Conservation (phyloP, 2,888 invertebrate genomes). For the Andrena trimmerana region DNA sequence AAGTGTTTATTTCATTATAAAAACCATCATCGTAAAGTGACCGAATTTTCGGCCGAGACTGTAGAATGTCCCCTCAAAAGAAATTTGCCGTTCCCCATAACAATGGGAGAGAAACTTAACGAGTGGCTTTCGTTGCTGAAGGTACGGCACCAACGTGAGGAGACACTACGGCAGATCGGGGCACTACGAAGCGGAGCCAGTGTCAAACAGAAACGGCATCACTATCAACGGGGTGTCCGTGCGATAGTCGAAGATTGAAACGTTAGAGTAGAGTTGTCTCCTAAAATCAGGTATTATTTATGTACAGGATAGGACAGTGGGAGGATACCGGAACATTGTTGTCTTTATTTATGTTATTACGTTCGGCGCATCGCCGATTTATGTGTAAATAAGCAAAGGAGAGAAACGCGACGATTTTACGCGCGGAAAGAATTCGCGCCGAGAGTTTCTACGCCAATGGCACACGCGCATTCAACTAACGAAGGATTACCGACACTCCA, state of each 20-base stretch:
- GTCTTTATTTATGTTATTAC: conserved; percentile 65
- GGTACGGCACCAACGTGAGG: conserved; percentile 80
- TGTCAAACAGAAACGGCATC: conserved; percentile 88
- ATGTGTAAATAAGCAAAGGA: conserved; percentile 70
- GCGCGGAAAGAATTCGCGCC: conserved; percentile 12
- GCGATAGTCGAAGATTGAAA: conserved; percentile 86
- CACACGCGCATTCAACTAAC: conserved; percentile 15
- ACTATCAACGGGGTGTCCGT: conserved; percentile 96
- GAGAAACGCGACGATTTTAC: conserved; percentile 11
- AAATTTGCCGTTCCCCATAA: too few species aligned
- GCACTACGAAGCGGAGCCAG: conserved; percentile 89
- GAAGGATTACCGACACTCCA: conserved; percentile 4
- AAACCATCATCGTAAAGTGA: too few species aligned
- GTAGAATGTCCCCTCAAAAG: too few species aligned
- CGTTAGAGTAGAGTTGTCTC: conserved; percentile 19
- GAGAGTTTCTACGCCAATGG: conserved; percentile 28
- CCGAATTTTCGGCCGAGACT: too few species aligned
- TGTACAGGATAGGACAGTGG: conserved; percentile 49
- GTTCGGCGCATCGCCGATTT: conserved; percentile 53
- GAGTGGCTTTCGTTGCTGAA: conserved; percentile 48
- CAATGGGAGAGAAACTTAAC: background rate
- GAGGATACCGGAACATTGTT: conserved; percentile 51
- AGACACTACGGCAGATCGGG: conserved; percentile 82
- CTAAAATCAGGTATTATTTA: conserved; percentile 49
- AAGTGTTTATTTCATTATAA: too few species aligned